Evolutionary conservation across 2,888 invertebrate genomes (phyloP).

Genomic region (Hyalella azteca): DNA sequence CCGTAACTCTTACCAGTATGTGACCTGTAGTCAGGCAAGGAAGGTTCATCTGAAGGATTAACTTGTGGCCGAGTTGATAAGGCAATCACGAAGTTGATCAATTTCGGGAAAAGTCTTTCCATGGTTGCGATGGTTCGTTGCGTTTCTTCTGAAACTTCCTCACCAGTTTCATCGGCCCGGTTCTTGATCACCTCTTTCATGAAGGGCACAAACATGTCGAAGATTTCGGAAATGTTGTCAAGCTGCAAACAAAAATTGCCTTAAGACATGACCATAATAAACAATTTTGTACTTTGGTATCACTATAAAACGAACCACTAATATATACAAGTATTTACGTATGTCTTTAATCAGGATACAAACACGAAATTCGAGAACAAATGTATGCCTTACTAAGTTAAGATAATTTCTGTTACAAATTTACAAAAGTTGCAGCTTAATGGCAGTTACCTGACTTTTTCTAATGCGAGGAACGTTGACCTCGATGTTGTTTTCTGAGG

Average conservation of each 20-base stretch:
- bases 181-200: neutral
- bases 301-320: no score
- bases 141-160: neutral
- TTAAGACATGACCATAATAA: no score
- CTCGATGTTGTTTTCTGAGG: neutral
- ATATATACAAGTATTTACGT: no score
- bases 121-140: neutral
- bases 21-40: neutral
- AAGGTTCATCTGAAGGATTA: neutral
- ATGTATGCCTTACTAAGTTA: no score
- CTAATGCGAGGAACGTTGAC: neutral
- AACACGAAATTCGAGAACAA: no score
- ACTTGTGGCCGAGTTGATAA: neutral
- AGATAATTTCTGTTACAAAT: no score
- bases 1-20: neutral
- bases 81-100: neutral
- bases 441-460: neutral
- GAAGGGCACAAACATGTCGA: neutral
- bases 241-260: neutral
- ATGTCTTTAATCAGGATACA: no score
- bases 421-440: no score
- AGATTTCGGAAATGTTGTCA: neutral
- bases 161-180: neutral
- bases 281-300: no score
- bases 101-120: constrained; percentile 1